Evolutionary conservation across 2,113 vertebrate species (phyloP).

Genomic region (Ochotona curzoniae): DNA sequence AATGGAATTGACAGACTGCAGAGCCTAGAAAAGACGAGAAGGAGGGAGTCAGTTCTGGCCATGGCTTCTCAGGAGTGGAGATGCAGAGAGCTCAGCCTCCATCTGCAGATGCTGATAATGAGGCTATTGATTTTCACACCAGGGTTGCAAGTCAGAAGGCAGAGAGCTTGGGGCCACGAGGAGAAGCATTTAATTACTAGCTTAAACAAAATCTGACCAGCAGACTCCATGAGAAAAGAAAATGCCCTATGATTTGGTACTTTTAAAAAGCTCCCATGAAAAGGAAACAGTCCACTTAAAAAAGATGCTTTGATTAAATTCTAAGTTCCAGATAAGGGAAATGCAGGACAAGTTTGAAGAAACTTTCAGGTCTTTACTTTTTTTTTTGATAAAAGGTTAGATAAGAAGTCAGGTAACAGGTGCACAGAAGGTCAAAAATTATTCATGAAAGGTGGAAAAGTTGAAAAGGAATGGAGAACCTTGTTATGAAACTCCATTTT

Average conservation of each 20-base stretch:
- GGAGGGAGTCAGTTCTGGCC: not conserved
- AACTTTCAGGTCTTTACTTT: not conserved
- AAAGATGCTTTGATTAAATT: conserved; percentile 33
- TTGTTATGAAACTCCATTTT: conserved; percentile 35
- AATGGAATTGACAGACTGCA: not conserved
- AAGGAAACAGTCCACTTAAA: conserved; percentile 9
- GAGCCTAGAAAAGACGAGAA: not conserved
- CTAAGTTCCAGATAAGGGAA: conserved; percentile 2
- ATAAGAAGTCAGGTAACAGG: conserved; percentile 45
- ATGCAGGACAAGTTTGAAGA: not conserved
- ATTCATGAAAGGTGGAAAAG: not conserved
- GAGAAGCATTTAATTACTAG: conserved; percentile 46
- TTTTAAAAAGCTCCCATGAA: conserved; percentile 21
- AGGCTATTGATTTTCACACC: not conserved
- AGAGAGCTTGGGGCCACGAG: not conserved
- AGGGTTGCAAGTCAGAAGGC: conserved; percentile 3
- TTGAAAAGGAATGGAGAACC: conserved; percentile 26
- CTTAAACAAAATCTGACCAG: conserved; percentile 43
- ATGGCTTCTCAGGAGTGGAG: not conserved
- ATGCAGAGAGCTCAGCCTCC: not conserved
- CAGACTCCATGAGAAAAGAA: not conserved
- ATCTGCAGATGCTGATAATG: not conserved
- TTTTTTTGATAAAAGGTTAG: conserved; percentile 30
- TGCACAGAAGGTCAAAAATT: not conserved
- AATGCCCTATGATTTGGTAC: conserved; percentile 14